Base-by-base conservation (phyloP, 1,140 invertebrate genomes). In the Diorhabda elongata region DNA sequence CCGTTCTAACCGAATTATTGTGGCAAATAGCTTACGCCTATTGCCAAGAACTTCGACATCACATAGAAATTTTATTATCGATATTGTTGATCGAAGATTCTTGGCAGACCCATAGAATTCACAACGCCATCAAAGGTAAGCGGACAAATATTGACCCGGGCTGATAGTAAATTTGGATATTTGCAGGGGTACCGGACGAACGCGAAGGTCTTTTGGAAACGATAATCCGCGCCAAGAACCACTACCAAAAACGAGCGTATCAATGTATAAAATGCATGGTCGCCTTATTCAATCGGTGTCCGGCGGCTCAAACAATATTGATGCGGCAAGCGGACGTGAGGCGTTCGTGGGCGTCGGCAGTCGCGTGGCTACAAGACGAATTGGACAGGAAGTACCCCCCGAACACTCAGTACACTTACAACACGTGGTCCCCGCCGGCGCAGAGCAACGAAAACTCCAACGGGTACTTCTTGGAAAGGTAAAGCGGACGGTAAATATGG, bases 201-300 rank as follows among this genome's bases (percentile, higher is more conserved):
- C 86, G 94, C 41, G 95, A 97, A 79, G 96, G 96, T 2, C 83
- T 98, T 44, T 90, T 98, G 77, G 96, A 98, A 75, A 98, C 92
- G 61, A 97, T 98, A 77, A 87, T 91, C 73, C 88, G 93, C 68
- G 93, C 93, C 44, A 97, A 97, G 80, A 93, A 91, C 73, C 94
- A 97, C 83, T 97, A 98, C 81, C 96, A 98, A 81, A 98, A 98
- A 83, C 84, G 96, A 72, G 94, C 95, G 47, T 98, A 98, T 83
- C 95, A 97, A 79, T 98, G 96, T 81, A 96, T 98, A 47, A 98
- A 98, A 83, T 94, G 94, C 80, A 87, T 98, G 83, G 96, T 97
- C 42, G 88, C 90, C 67, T 84, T 98, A 43, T 97, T 98, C 83
- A 89, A 89, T 71, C 92, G 93, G 75, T 95, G 93, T 80, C 87